Evolutionary conservation across 2,888 invertebrate species (phyloP).

Genomic region (Thera obeliscata): DNA sequence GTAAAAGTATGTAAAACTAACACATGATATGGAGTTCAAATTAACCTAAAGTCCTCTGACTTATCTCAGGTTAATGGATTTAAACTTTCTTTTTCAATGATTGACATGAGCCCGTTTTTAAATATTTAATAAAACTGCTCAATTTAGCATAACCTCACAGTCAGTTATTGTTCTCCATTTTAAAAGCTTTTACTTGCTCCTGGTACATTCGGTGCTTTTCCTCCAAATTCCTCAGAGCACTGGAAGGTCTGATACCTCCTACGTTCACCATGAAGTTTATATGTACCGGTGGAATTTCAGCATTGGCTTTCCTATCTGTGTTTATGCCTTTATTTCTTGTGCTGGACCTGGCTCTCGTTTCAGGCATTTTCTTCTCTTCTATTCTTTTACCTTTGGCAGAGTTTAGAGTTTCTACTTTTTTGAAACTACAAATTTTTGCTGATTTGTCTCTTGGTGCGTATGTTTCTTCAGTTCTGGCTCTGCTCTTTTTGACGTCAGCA

Average conservation of each 20-base stretch:
- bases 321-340: slow-evolving; percentile 54
- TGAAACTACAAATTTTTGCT: slow-evolving; percentile 16
- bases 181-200: slow-evolving; percentile 69
- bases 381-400: slow-evolving; percentile 35
- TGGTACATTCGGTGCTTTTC: slow-evolving; percentile 76
- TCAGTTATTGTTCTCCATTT: slow-evolving; percentile 50
- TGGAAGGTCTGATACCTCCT: slow-evolving; percentile 64
- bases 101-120: slow-evolving; percentile 16
- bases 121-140: slow-evolving; percentile 32
- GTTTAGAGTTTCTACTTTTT: slow-evolving; percentile 13
- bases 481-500: slow-evolving; percentile 49
- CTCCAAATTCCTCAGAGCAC: slow-evolving; percentile 65
- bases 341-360: slow-evolving; percentile 50
- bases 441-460: slow-evolving; percentile 27
- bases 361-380: slow-evolving; percentile 32
- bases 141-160: slow-evolving; percentile 19
- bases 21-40: neutral
- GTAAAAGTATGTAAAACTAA: neutral
- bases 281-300: slow-evolving; percentile 61
- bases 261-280: slow-evolving; percentile 74
- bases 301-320: slow-evolving; percentile 43
- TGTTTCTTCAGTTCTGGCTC: slow-evolving; percentile 15
- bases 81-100: slow-evolving; percentile 27
- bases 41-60: neutral
- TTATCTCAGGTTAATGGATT: slow-evolving; percentile 17